Percentiles rank a stretch among this genome's conserved stretches.
These are phyloP conservation scores for Echiichthys vipera DNA, from an alignment of 2,797 vertebrate genomes.

Conservation along the genomic window DNA sequence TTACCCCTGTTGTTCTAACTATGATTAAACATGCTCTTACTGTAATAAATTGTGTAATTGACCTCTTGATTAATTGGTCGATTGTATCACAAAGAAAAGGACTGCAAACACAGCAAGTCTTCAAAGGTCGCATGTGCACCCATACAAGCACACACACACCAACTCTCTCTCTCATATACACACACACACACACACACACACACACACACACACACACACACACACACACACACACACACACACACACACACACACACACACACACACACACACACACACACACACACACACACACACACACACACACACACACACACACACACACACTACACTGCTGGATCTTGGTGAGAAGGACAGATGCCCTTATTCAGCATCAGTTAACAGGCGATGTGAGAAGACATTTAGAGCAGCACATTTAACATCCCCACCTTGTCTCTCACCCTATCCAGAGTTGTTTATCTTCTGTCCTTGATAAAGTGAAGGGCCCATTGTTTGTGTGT, in stretches of 20 bases:
- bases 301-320: conserved; percentile 2
- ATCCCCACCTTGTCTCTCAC: conserved; percentile 77
- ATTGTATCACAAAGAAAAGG: conserved; percentile 64
- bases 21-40: conserved; percentile 42
- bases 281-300: conserved; percentile 18
- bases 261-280: conserved; percentile 33
- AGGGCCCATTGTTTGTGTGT: conserved; percentile 51
- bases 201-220: conserved; percentile 17
- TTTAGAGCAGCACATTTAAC: conserved; percentile 79
- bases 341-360: conserved; percentile 74
- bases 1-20: conserved; percentile 33
- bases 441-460: conserved; percentile 75
- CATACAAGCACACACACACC: conserved; percentile 15
- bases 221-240: conserved; percentile 18
- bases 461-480: conserved; percentile 77
- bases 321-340: conserved; percentile 39
- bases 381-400: conserved; percentile 77
- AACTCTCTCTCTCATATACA: too few species aligned
- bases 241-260: conserved; percentile 2
- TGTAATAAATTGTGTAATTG: conserved; percentile 52
- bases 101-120: conserved; percentile 74
- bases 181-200: not conserved
- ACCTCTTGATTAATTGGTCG: conserved; percentile 68
- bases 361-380: conserved; percentile 82
- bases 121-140: conserved; percentile 64